Conservation (phyloP, 2,888 invertebrate genomes). For the Spilarctia lutea region DNA sequence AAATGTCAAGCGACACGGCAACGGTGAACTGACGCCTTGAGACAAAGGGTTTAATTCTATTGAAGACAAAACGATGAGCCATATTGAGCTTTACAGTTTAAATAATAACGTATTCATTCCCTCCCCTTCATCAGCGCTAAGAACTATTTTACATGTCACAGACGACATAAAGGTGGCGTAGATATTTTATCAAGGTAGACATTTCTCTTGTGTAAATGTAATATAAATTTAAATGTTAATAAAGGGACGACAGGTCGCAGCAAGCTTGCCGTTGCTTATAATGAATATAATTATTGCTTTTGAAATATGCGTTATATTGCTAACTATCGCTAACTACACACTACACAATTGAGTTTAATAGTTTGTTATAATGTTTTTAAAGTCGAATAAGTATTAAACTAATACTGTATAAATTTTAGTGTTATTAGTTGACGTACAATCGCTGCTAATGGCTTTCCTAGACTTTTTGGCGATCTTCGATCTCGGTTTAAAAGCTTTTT, state of each 20-base stretch:
- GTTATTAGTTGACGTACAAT: slow-evolving; percentile 49
- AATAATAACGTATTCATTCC: slow-evolving; percentile 62
- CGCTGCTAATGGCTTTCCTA: slow-evolving; percentile 75
- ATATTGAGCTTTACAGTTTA: slow-evolving; percentile 67
- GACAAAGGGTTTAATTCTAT: slow-evolving; percentile 83
- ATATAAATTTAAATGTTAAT: slow-evolving; percentile 79
- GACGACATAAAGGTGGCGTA: slow-evolving; percentile 68
- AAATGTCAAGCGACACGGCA: slow-evolving; percentile 82
- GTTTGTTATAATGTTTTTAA: slow-evolving; percentile 40
- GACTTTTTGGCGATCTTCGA: slow-evolving; percentile 71
- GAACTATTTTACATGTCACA: slow-evolving; percentile 66
- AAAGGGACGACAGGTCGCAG: slow-evolving; percentile 73
- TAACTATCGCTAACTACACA: slow-evolving; percentile 56
- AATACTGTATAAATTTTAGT: slow-evolving; percentile 44
- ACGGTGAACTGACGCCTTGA: slow-evolving; percentile 78
- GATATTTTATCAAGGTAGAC: slow-evolving; percentile 70
- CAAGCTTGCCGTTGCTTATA: slow-evolving; percentile 64
- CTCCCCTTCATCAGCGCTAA: slow-evolving; percentile 41
- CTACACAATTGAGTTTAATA: slow-evolving; percentile 54
- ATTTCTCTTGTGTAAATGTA: slow-evolving; percentile 73
- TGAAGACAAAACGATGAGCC: slow-evolving; percentile 57
- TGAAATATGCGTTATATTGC: slow-evolving; percentile 71
- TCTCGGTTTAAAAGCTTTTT: slow-evolving; percentile 81
- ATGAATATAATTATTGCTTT: slow-evolving; percentile 72
- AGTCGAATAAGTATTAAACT: slow-evolving; percentile 22